Percentiles rank a stretch among this genome's conserved stretches.
Conservation (phyloP, 2,888 invertebrate species). For the Drosophila merina region DNA sequence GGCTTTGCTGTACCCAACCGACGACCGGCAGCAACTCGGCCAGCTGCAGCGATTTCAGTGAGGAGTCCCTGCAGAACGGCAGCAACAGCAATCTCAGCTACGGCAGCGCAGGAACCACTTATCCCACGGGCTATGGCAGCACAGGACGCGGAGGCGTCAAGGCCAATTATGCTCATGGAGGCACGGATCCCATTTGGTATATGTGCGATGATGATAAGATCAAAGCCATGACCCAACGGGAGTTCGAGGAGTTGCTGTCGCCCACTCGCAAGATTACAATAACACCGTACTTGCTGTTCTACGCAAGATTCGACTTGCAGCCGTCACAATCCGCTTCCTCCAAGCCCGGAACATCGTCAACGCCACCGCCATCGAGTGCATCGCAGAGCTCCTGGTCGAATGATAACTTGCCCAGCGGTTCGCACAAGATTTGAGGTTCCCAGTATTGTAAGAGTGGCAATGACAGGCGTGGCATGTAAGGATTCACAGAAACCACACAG, state of each 20-base stretch:
- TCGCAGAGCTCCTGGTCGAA: conserved; percentile 80
- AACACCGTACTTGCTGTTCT: conserved; percentile 94
- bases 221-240: conserved; percentile 90
- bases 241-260: conserved; percentile 91
- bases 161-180: conserved; percentile 52
- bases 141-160: conserved; percentile 79
- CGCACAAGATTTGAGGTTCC: conserved; percentile 77
- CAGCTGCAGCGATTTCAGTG: conserved; percentile 78
- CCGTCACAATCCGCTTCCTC: conserved; percentile 49
- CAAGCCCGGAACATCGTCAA: conserved; percentile 58
- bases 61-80: conserved; percentile 78
- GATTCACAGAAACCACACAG: conserved; percentile 1
- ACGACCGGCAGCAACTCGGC: conserved; percentile 61
- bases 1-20: conserved; percentile 75
- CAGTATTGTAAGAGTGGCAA: conserved; percentile 31
- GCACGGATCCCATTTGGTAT: conserved; percentile 87
- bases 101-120: conserved; percentile 37
- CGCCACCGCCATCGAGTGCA: conserved; percentile 58
- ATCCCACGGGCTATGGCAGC: conserved; percentile 81
- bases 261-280: conserved; percentile 90
- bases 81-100: conserved; percentile 70
- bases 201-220: conserved; percentile 96
- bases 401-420: conserved; percentile 74
- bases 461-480: conserved; percentile 26
- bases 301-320: conserved; percentile 87